A percentile compares a stretch with the other conserved stretches of the same genome.
These are phyloP conservation scores for Cyprichromis sp. DNA, from an alignment of 2,113 vertebrate species.

Conservation along the genomic window DNA sequence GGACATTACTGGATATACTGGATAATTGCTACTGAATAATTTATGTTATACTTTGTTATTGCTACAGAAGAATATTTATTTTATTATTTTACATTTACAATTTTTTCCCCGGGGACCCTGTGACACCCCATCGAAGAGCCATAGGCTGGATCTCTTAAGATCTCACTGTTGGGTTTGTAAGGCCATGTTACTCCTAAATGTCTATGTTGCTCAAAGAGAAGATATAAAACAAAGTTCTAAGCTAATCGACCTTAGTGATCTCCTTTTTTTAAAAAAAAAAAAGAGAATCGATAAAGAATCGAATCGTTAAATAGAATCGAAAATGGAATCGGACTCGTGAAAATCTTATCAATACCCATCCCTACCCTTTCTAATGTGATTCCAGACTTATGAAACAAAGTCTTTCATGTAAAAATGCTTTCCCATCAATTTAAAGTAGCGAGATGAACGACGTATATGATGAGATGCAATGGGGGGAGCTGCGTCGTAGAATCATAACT, in stretches of 20 bases:
- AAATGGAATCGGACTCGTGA: neutral
- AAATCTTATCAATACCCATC: rapidly evolving
- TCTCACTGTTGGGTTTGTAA: no score
- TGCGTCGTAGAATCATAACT: neutral
- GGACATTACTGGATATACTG: no score
- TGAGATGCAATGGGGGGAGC: neutral
- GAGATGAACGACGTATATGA: neutral
- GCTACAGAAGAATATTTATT: no score
- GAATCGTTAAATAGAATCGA: rapidly evolving
- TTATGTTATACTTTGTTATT: no score
- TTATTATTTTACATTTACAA: no score
- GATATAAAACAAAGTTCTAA: no score
- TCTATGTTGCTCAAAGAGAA: no score
- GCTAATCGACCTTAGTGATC: rapidly evolving
- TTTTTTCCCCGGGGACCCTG: no score
- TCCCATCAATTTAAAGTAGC: neutral
- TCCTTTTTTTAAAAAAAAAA: neutral
- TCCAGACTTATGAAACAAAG: neutral
- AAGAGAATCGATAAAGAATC: no score
- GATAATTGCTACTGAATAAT: no score
- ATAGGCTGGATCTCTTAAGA: rapidly evolving
- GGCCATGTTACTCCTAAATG: no score
- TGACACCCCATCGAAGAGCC: rapidly evolving
- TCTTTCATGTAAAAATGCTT: neutral
- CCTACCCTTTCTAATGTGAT: rapidly evolving